A percentile compares a stretch with the other conserved stretches of the same genome.
phyloP scores from a whole-genome alignment of 2,888 invertebrate species.

The Aspidiotus rigidus region DNA sequence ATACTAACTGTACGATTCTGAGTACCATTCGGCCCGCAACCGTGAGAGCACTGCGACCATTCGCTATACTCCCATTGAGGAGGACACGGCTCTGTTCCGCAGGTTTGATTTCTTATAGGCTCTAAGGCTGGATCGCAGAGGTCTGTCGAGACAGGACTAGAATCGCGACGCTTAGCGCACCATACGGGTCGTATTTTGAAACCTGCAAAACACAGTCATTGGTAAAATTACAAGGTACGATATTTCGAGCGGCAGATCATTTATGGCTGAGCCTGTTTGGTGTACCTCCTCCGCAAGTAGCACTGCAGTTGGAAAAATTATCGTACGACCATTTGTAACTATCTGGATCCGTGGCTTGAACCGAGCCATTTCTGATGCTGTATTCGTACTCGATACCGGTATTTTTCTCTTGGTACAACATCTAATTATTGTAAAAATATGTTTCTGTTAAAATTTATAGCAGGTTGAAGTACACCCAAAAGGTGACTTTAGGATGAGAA shows the following conservation, averaged over 20 bases:
- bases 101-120: conserved; percentile 61
- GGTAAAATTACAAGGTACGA: neutral
- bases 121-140: conserved; percentile 69
- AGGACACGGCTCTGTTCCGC: conserved; percentile 66
- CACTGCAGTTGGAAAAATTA: conserved; percentile 69
- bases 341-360: conserved; percentile 55
- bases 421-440: conserved; percentile 45
- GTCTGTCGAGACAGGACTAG: conserved; percentile 59
- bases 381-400: conserved; percentile 84
- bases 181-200: conserved; percentile 65
- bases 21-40: conserved; percentile 68
- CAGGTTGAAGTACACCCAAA: too few relatives aligned
- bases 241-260: neutral
- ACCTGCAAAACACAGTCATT: conserved; percentile 48
- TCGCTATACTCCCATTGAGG: conserved; percentile 67
- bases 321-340: conserved; percentile 76
- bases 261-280: too few relatives aligned
- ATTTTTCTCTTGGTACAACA: conserved; percentile 72
- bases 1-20: conserved; percentile 51
- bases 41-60: conserved; percentile 74
- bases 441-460: too few relatives aligned
- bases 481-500: too few relatives aligned
- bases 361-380: conserved; percentile 65
- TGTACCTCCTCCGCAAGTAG: conserved; percentile 82
- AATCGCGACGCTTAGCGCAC: conserved; percentile 65